These are phyloP conservation scores for Caenorhabditis brenneri DNA, from an alignment of 1,140 invertebrate genomes.

Conservation along the genomic window DNA sequence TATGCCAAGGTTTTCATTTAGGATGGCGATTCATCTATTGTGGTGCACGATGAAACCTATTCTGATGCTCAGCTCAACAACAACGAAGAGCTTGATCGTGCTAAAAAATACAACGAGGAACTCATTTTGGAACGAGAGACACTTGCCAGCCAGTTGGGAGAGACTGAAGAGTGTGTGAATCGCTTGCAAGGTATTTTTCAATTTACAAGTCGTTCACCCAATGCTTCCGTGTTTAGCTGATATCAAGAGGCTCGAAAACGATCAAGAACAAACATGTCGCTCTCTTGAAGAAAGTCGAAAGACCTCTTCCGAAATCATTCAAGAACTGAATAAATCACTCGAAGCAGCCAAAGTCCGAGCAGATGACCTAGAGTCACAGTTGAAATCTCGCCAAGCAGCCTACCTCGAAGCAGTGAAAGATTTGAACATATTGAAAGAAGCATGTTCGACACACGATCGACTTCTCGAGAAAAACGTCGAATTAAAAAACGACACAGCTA, in stretches of 20 bases:
- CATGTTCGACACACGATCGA: neutral
- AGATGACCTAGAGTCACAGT: neutral
- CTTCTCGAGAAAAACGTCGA: neutral
- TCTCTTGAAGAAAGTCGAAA: neutral
- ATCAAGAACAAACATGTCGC: neutral
- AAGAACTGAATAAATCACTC: neutral
- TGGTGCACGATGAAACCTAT: neutral
- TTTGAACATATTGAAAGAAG: neutral
- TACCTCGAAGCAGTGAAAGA: neutral
- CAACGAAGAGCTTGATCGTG: neutral
- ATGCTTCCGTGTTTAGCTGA: no score
- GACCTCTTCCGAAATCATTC: neutral
- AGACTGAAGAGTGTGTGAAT: neutral
- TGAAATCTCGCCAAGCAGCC: neutral
- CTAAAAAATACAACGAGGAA: neutral
- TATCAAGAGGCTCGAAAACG: neutral
- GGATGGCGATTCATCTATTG: neutral
- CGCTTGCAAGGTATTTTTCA: neutral
- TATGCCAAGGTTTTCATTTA: neutral
- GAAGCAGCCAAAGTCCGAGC: neutral
- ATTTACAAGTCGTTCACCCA: no score
- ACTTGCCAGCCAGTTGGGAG: neutral
- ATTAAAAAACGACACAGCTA: neutral
- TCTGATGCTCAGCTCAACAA: neutral
- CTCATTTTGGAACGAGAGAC: neutral